Evolutionary conservation across 2,113 vertebrate species (phyloP).

Genomic region (Pteropus alecto): DNA sequence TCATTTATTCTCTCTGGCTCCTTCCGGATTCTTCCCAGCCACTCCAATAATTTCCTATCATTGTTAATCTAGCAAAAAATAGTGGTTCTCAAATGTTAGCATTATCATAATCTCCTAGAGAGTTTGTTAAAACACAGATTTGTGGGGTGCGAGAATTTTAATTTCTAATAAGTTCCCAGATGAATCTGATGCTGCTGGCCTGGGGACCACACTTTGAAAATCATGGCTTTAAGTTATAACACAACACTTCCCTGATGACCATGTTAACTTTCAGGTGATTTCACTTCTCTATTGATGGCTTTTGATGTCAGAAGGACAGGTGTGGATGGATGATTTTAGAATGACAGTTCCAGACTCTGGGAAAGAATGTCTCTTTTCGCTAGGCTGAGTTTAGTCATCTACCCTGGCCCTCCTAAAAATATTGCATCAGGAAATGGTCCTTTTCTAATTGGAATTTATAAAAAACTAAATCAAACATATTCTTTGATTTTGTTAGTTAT

Average conservation of each 20-base stretch:
- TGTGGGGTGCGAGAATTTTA: neutral
- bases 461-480: neutral
- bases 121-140: neutral
- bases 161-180: neutral
- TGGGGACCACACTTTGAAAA: too few species aligned
- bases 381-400: neutral
- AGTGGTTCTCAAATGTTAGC: neutral
- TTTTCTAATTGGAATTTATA: neutral
- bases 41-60: neutral
- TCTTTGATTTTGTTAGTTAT: neutral
- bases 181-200: neutral
- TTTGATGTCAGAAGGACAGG: neutral
- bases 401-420: neutral
- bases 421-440: neutral
- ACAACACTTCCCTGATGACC: neutral
- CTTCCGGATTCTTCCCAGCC: neutral
- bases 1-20: neutral
- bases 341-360: neutral
- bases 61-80: neutral
- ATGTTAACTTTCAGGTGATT: neutral
- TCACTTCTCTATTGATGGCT: neutral
- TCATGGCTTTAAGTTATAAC: neutral
- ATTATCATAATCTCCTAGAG: neutral
- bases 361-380: neutral
- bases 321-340: neutral